Conservation (phyloP, 2,797 vertebrate species). For the Remorina albescens region DNA sequence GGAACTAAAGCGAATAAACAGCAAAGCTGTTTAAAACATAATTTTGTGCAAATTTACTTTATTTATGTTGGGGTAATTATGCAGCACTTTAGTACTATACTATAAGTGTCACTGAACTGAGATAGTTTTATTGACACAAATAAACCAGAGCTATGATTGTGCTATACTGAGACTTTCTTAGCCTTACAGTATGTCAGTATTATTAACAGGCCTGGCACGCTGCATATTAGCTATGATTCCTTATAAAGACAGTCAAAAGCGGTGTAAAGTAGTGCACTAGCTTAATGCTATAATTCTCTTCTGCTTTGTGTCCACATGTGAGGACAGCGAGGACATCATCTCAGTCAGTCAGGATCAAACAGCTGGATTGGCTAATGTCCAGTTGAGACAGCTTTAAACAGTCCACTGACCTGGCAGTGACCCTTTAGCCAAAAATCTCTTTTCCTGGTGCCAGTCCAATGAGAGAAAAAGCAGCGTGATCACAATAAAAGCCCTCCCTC, state of each 20-base stretch:
- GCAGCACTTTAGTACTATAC: slow-evolving; percentile 34
- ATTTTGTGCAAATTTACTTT: slow-evolving; percentile 50
- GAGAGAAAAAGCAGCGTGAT: slow-evolving; percentile 58
- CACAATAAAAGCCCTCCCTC: slow-evolving; percentile 41
- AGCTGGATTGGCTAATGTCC: slow-evolving; percentile 67
- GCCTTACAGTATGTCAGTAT: not conserved
- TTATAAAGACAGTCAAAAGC: not conserved
- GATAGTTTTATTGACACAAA: slow-evolving; percentile 37
- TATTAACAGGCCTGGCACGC: slow-evolving; percentile 5
- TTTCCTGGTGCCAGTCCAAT: slow-evolving; percentile 59
- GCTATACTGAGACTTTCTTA: slow-evolving; percentile 6
- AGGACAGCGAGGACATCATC: slow-evolving; percentile 49
- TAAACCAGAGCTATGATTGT: slow-evolving; percentile 17
- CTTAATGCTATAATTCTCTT: not conserved
- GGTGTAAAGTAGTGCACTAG: not conserved
- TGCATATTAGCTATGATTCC: not conserved
- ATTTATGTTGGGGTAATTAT: slow-evolving; percentile 51
- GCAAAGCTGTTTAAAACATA: slow-evolving; percentile 49
- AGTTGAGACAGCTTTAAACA: slow-evolving; percentile 64
- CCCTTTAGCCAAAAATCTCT: slow-evolving; percentile 59
- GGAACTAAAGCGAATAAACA: slow-evolving; percentile 45
- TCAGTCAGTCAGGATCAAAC: slow-evolving; percentile 57
- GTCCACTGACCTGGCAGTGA: slow-evolving; percentile 57
- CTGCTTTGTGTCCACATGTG: slow-evolving; percentile 31
- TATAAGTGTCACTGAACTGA: slow-evolving; percentile 28